Evolutionary conservation across 2,888 invertebrate species (phyloP), one percentile per base, ranked within the genome.

Genomic region (Rotaria magnacalcarata): DNA sequence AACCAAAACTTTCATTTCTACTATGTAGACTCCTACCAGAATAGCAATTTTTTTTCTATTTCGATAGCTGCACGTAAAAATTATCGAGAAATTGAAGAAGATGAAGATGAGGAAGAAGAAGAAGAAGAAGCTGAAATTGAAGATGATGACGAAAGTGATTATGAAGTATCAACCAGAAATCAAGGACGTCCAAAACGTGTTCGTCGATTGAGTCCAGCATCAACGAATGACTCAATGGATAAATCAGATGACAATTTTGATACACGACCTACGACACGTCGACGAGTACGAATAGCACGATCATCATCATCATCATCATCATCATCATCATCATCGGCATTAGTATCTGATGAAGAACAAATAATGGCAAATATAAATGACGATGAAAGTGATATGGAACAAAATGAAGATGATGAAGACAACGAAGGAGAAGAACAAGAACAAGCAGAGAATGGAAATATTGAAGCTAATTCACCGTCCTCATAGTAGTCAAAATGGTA

Each of bases 121-220:
- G 74, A 75, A 34, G 41, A 74, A 19, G 74, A 74, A 74, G 41
- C 41, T 19, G 80, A 80, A 47, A n/a, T 47, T 21, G 80, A 24
- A 24, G n/a, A 43, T 10, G 80, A 47, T 80, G 47, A 80, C 8
- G 47, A 80, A 80, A 80, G 47, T 80, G 67, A 67, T 34, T 47
- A 47, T 80, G 80, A 80, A 80, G 24, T 47, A 47, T 41, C 24
- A 47, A 14, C 24, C 47, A n/a, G 80, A 80, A 24, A 24, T 80
- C 80, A 80, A 47, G 4, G 80, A 47, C 80, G 80, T 80, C 47
- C 67, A 67, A 67, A 67, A 67, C 67, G 67, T 34, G 34, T 67
- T 34, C 67, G 67, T 27, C 67, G 27, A 34, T 41, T 27, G 34
- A 67, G 67, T 67, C 67, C 27, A 67, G n/a, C n/a, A 14, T 80